phyloP scores from a whole-genome alignment of 1,140 invertebrate species.

The Cyclina sinensis region DNA sequence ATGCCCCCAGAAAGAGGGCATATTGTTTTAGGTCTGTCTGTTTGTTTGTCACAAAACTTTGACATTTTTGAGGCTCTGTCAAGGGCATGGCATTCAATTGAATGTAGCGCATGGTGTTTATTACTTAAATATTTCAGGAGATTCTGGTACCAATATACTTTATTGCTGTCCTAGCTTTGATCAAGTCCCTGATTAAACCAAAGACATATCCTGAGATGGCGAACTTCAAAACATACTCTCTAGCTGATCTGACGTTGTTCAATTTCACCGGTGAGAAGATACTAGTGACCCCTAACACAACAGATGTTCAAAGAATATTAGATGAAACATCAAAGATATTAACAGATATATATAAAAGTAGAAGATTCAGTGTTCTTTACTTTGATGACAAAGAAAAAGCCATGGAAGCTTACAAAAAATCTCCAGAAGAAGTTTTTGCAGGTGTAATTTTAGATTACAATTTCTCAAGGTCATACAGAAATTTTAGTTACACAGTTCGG shows the following conservation, averaged over 20 bases:
- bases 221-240: conserved; percentile 56
- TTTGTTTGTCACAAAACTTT: too few relatives aligned
- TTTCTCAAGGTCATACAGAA: background rate
- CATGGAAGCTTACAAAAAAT: conserved; percentile 56
- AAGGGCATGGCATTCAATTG: too few relatives aligned
- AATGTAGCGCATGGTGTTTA: too few relatives aligned
- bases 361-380: background rate
- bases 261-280: background rate
- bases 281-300: background rate
- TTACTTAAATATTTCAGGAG: conserved; percentile 78
- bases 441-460: conserved; percentile 71
- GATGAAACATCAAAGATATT: background rate
- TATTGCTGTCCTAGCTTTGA: conserved; percentile 73
- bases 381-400: conserved; percentile 62
- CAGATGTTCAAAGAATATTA: background rate
- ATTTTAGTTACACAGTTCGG: conserved; percentile 68
- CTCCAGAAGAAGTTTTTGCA: conserved; percentile 18
- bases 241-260: background rate
- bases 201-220: conserved; percentile 63
- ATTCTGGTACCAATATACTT: conserved; percentile 79
- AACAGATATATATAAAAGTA: background rate
- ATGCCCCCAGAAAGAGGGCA: too few relatives aligned
- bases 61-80: too few relatives aligned
- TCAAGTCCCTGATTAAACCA: conserved; percentile 67
- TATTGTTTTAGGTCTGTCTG: too few relatives aligned